phyloP scores from a whole-genome alignment of 2,797 vertebrate genomes.

The Acestrorhynchus altus region DNA sequence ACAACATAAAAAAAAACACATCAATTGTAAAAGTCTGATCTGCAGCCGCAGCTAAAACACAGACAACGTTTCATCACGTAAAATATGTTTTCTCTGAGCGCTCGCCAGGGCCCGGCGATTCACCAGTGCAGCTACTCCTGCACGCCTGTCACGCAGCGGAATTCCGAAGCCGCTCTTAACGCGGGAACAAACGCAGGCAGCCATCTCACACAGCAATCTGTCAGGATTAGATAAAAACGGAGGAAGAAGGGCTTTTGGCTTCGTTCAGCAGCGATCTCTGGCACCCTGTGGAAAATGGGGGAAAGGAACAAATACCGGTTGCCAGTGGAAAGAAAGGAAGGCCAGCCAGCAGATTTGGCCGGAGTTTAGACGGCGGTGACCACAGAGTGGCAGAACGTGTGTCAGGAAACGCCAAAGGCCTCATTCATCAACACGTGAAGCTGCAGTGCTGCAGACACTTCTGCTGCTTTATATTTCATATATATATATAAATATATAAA shows the following conservation, averaged over 20 bases:
- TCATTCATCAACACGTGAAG: conserved; percentile 27
- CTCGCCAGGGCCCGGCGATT: not conserved
- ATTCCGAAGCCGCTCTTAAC: conserved; percentile 3
- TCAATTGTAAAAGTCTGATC: not conserved
- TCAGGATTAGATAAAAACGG: conserved; percentile 49
- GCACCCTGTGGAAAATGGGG: not conserved
- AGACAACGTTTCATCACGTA: conserved; percentile 15
- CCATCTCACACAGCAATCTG: conserved; percentile 44
- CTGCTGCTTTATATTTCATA: too few species aligned
- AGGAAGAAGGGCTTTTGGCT: conserved; percentile 39
- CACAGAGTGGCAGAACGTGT: conserved; percentile 23
- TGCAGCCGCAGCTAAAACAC: conserved; percentile 2
- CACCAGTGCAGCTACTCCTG: conserved; percentile 1
- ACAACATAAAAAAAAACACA: not conserved
- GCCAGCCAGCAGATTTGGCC: conserved; percentile 21
- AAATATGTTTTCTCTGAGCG: conserved; percentile 14
- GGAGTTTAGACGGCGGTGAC: conserved; percentile 17
- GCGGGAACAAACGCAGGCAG: conserved; percentile 36
- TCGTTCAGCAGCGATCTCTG: conserved; percentile 29
- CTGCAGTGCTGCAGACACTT: not conserved
- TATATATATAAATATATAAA: too few species aligned
- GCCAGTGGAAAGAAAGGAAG: conserved; percentile 36
- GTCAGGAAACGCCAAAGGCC: conserved; percentile 48
- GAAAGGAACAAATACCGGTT: conserved; percentile 23
- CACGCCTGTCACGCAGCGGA: not conserved